These are phyloP conservation scores for Campylomormyrus tamandua DNA, from an alignment of 2,113 vertebrate genomes.

Conservation along the genomic window DNA sequence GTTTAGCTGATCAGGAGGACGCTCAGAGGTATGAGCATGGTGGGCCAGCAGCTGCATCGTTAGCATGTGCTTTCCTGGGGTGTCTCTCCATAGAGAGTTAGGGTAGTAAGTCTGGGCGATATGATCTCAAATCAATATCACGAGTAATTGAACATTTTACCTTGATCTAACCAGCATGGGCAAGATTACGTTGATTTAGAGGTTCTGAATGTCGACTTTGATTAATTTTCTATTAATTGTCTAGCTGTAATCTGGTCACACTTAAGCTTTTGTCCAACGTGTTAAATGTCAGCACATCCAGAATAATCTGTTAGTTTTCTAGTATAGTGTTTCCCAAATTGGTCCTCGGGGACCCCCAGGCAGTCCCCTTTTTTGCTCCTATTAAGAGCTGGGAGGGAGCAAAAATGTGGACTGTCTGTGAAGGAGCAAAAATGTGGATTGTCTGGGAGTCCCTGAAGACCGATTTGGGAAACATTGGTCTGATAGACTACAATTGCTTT, in stretches of 20 bases:
- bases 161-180: too few species aligned
- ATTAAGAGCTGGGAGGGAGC: not conserved
- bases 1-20: slow-evolving; percentile 84
- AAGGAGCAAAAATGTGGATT: too few species aligned
- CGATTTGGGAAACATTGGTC: not conserved
- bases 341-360: not conserved
- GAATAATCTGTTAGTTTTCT: not conserved
- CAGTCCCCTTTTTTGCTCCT: not conserved
- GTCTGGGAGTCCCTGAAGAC: not conserved
- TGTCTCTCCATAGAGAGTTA: not conserved
- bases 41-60: too few species aligned
- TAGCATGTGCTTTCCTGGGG: not conserved
- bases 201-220: too few species aligned
- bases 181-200: too few species aligned
- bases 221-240: too few species aligned
- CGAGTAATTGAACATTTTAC: too few species aligned
- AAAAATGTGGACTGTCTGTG: not conserved
- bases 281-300: not conserved
- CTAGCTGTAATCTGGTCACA: not conserved
- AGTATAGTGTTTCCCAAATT: not conserved
- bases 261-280: not conserved
- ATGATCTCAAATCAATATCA: too few species aligned
- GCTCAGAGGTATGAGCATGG: slow-evolving; percentile 77
- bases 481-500: not conserved
- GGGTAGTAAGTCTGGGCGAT: not conserved